Conservation (phyloP, 2,888 invertebrate species). For the Augiades crinisus region DNA sequence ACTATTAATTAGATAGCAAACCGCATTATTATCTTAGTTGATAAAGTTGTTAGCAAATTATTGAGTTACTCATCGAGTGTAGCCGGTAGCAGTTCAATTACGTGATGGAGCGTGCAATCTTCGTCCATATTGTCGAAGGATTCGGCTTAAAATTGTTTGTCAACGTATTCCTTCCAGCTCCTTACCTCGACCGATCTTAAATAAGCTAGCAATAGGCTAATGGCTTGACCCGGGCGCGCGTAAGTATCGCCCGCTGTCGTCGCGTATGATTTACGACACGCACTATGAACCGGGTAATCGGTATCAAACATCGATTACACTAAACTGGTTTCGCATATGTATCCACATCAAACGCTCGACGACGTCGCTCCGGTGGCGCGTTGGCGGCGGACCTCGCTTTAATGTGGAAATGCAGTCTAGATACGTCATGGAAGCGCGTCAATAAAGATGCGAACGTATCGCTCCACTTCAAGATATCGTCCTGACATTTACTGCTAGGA, state of each 20-base stretch:
- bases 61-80: slow-evolving; percentile 28
- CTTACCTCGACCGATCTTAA: slow-evolving; percentile 28
- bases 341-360: slow-evolving; percentile 14
- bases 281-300: slow-evolving; percentile 29
- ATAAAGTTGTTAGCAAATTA: slow-evolving; percentile 38
- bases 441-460: slow-evolving; percentile 22
- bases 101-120: slow-evolving; percentile 8
- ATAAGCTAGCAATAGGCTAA: slow-evolving; percentile 36
- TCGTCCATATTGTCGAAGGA: slow-evolving; percentile 18
- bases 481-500: slow-evolving; percentile 23
- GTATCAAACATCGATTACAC: slow-evolving; percentile 19
- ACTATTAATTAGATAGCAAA: slow-evolving; percentile 32
- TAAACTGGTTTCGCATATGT: slow-evolving; percentile 9
- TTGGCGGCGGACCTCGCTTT: slow-evolving; percentile 22
- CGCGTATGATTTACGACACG: slow-evolving; percentile 32
- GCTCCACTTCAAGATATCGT: slow-evolving; percentile 12
- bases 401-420: slow-evolving; percentile 18
- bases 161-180: background rate
- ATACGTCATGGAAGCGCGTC: slow-evolving; percentile 23
- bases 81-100: slow-evolving; percentile 30
- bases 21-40: slow-evolving; percentile 31
- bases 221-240: slow-evolving; percentile 35
- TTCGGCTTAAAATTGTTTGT: slow-evolving; percentile 13
- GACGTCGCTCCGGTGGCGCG: slow-evolving; percentile 9
- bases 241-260: slow-evolving; percentile 33